Conservation (phyloP, 2,797 vertebrate genomes). For the Tachyglossus aculeatus region DNA sequence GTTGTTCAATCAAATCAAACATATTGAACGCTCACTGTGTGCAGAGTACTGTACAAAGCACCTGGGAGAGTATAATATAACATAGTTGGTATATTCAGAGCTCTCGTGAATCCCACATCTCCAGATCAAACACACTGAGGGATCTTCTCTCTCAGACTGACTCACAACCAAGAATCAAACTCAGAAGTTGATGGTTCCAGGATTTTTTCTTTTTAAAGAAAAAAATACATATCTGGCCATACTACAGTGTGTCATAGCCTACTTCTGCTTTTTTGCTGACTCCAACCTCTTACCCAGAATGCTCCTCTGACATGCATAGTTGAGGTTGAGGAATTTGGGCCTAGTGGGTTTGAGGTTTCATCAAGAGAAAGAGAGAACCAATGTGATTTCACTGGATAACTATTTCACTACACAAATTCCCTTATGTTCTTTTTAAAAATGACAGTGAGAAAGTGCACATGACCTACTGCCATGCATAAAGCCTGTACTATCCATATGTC, state of each 20-base stretch:
- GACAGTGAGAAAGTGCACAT: conserved; percentile 40
- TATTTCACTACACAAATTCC: conserved; percentile 55
- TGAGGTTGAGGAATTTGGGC: conserved; percentile 46
- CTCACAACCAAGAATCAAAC: no score
- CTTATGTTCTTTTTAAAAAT: conserved; percentile 39
- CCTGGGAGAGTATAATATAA: no score
- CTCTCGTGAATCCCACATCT: no score
- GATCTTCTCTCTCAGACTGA: no score
- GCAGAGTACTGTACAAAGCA: no score
- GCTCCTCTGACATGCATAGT: conserved; percentile 29
- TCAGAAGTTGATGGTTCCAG: no score
- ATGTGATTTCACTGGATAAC: conserved; percentile 43
- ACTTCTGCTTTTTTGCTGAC: conserved; percentile 4
- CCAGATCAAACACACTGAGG: no score
- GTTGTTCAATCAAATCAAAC: no score
- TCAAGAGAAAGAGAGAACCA: conserved; percentile 47
- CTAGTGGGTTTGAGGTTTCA: conserved; percentile 48
- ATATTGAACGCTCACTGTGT: no score
- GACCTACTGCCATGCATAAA: conserved; percentile 26
- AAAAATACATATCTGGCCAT: no score
- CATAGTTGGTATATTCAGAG: no score
- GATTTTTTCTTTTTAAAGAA: no score
- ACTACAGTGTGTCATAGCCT: not conserved
- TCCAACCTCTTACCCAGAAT: not conserved
- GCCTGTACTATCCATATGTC: conserved; percentile 47